Percentiles rank a stretch among this genome's conserved stretches.
phyloP scores from a whole-genome alignment of 1,140 invertebrate species.

The Helicoverpa armigera region DNA sequence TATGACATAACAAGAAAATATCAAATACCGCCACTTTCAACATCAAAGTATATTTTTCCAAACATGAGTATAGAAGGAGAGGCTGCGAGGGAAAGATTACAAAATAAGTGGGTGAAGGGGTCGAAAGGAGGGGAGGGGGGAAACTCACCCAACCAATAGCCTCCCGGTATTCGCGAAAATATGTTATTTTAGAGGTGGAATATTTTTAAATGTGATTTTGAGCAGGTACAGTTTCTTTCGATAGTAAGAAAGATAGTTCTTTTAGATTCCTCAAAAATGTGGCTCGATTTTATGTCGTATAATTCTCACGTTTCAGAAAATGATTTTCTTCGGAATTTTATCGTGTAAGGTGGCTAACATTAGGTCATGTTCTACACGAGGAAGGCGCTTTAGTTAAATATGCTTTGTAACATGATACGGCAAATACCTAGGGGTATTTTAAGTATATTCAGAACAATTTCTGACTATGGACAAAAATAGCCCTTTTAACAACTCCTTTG shows the following conservation, averaged over 20 bases:
- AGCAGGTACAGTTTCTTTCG: constrained; percentile 3
- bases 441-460: no score
- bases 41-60: constrained; percentile 49
- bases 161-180: constrained; percentile 36
- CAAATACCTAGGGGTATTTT: no score
- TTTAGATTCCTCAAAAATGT: not conserved
- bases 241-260: not conserved
- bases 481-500: constrained; percentile 23
- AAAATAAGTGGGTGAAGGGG: constrained; percentile 43
- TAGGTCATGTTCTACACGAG: not conserved
- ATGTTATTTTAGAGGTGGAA: constrained; percentile 37
- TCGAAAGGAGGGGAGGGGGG: not conserved
- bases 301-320: not conserved
- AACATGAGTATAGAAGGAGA: constrained; percentile 2
- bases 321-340: not conserved
- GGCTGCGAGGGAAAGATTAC: constrained; percentile 45
- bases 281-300: no score
- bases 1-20: constrained; percentile 45
- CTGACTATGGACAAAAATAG: not conserved
- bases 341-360: no score
- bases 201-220: constrained; percentile 40
- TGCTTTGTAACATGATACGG: no score
- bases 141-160: not conserved
- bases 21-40: constrained; percentile 42
- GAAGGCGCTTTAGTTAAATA: no score